A percentile compares a stretch with the other conserved stretches of the same genome.
These are phyloP conservation scores for Limanda limanda DNA, from an alignment of 2,113 vertebrate genomes.

Conservation along the genomic window DNA sequence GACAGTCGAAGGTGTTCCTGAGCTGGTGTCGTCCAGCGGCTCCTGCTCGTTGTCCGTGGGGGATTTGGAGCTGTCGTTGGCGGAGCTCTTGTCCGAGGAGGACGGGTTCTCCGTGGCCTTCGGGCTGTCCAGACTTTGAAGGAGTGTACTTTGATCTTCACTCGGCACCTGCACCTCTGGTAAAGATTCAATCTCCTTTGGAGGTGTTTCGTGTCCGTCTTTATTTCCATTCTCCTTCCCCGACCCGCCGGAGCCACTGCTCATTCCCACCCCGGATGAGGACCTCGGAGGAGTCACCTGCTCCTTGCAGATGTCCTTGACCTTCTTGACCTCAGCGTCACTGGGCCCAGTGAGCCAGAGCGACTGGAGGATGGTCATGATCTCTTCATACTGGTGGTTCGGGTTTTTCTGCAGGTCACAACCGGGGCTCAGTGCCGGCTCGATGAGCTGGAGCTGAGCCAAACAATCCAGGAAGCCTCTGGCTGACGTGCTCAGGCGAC, in stretches of 20 bases:
- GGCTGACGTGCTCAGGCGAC: slow-evolving; percentile 85
- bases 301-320: slow-evolving; percentile 28
- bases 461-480: slow-evolving; percentile 86
- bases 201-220: slow-evolving; percentile 48
- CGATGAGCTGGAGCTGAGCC: slow-evolving; percentile 85
- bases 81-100: slow-evolving; percentile 65
- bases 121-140: slow-evolving; percentile 46
- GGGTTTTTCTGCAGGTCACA: slow-evolving; percentile 49
- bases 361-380: slow-evolving; percentile 84
- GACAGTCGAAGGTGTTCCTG: slow-evolving; percentile 43
- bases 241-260: slow-evolving; percentile 87
- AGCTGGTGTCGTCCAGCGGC: slow-evolving; percentile 30
- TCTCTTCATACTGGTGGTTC: slow-evolving; percentile 74
- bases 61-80: slow-evolving; percentile 66
- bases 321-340: slow-evolving; percentile 26
- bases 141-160: slow-evolving; percentile 34
- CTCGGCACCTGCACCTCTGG: slow-evolving; percentile 22
- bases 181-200: slow-evolving; percentile 39
- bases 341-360: slow-evolving; percentile 81
- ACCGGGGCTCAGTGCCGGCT: slow-evolving; percentile 65
- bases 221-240: slow-evolving; percentile 82
- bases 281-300: slow-evolving; percentile 82
- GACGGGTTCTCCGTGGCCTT: slow-evolving; percentile 55
- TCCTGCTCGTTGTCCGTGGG: slow-evolving; percentile 63
- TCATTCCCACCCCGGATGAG: slow-evolving; percentile 89